Base-by-base conservation (phyloP, 1,140 invertebrate genomes). In the Lepidurus couesii region DNA sequence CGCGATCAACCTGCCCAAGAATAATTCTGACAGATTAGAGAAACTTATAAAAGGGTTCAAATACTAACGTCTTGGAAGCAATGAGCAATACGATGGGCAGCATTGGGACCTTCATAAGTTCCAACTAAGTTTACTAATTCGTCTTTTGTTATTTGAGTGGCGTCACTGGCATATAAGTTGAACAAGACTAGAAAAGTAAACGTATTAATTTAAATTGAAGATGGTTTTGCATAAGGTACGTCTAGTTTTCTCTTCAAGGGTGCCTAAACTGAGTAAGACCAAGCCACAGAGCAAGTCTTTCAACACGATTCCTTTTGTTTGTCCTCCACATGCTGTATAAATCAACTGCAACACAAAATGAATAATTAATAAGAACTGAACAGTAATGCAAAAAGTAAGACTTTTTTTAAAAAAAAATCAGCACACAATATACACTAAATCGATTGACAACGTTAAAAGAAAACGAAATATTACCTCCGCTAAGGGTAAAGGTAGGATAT, bases 81-180 rank as follows among this genome's bases (percentile, higher is more conserved):
- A 75, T 85, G 84, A 21, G 85, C 84, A 26, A 89, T 80, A 42
- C 84, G 83, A 44, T 87, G 84, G 13, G 86, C 85, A 53, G 88
- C 83, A 75, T 86, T 85, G 44, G 84, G 84, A 73, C 85, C 86
- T 82, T 89, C 89, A 78, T 86, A 86, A 9, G 85, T 86, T 78
- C 91, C 89, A 1, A 94, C 85, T 24, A 90, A 88, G 80, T 88
- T 86, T 13, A 92, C 88, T 84, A 95, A 93, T 78, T 95, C 93
- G 81, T 89, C 89, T 83, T 91, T 91, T 73, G 89, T 86, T 44
- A 95, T 91, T 82, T 90, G 89, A n/a, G 88, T 90, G 74, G 90
- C 91, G 81, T 95, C 93, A 83, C 93, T 93, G 75, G 91, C 90
- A 85, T 95, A 95, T n/a, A 95, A 85, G 47, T 91, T 91, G 89